phyloP scores from a whole-genome alignment of 2,797 vertebrate species.

The Paguma larvata region DNA sequence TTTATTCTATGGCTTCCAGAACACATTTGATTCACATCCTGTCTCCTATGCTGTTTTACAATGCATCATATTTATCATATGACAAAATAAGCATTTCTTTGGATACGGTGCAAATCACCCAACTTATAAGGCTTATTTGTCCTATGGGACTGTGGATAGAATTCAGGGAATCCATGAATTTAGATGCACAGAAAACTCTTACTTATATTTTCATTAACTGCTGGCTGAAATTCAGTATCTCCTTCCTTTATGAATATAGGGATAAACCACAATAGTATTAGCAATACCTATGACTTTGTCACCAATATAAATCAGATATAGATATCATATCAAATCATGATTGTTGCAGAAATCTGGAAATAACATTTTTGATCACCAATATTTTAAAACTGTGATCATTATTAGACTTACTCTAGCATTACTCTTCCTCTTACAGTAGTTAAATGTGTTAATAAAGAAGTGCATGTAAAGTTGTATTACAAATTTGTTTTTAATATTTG shows the following conservation, averaged over 20 bases:
- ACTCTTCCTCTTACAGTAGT: background rate
- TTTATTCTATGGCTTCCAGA: slow-evolving; percentile 30
- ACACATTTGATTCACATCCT: slow-evolving; percentile 55
- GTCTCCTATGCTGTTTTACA: slow-evolving; percentile 41
- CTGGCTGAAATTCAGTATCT: background rate
- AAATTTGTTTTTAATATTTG: slow-evolving; percentile 49
- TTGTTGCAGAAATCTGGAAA: background rate
- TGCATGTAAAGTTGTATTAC: background rate
- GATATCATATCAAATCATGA: background rate
- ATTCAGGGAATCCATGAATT: background rate
- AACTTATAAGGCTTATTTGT: background rate
- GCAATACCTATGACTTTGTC: background rate
- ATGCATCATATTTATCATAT: slow-evolving; percentile 10
- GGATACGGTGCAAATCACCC: background rate
- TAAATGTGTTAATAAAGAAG: background rate
- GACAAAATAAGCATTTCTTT: background rate
- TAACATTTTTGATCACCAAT: background rate
- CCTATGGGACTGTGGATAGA: background rate
- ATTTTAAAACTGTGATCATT: background rate
- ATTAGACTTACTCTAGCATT: background rate
- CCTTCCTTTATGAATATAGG: background rate
- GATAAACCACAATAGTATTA: background rate
- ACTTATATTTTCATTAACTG: background rate
- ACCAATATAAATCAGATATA: background rate
- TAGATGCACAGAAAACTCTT: background rate